Evolutionary conservation across 1,140 invertebrate genomes (phyloP), one percentile per base, ranked within the genome.

Genomic region (Artemia franciscana): DNA sequence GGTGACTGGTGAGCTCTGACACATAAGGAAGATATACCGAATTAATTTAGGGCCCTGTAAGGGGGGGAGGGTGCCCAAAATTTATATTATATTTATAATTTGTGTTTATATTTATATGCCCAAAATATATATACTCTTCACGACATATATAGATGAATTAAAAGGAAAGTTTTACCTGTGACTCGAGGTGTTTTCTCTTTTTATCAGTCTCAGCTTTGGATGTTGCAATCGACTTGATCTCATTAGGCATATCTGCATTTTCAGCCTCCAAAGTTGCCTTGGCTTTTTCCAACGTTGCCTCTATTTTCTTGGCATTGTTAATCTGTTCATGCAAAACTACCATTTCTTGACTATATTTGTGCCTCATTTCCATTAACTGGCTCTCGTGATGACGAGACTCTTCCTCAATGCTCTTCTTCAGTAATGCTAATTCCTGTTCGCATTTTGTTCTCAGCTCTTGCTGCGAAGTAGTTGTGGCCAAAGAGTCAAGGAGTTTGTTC

Each of bases 401-500:
- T 65, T 92, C 88, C 71, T 96, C 92, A 0, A 96, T 74, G 30
- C 82, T 85, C 67, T 88, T 88, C 74, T 97, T 96, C 28, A 97
- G 75, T 0, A 84, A 84, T 5, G 87, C 87, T 63, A 98, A 76
- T 76, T 98, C 92, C 65, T 93, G 88, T 74, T 98, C 93, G 57
- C 92, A 80, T 73, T 97, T 96, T 5, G 85, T 89, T 63, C 92
- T 78, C 24, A 97, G 73, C 72, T 97, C 92, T 72, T 95, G 88
- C 72, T 94, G 90, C 4, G 85, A 82, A 4, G 91, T 90, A 26
- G 91, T 95, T 12, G 88, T 90, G 69, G 97, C 94, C 65, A 93
- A 73, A 1, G 91, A 94, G 74, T 97, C 92, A 56, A 97, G 78
- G 56, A 97, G 76, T 75, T 98, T 93, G 71, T 90, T 95, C 73